Percentiles rank a stretch among this genome's conserved stretches.
Conservation (phyloP, 2,888 invertebrate genomes). For the Chirona hameri region DNA sequence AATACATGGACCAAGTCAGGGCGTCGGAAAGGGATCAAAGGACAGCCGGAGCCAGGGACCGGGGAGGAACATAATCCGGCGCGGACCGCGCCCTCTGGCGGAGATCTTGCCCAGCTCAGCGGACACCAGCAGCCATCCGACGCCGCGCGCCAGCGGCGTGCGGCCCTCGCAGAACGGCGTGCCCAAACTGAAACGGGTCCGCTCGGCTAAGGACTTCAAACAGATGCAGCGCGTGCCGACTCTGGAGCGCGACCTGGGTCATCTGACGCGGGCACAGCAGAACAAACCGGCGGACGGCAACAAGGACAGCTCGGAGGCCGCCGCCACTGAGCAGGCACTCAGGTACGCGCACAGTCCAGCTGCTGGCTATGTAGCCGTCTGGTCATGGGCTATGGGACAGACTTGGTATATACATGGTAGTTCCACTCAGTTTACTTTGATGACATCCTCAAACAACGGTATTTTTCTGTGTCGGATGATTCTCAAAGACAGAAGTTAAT, state of each 20-base stretch:
- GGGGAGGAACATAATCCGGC: too few relatives aligned
- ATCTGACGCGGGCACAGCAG: not conserved
- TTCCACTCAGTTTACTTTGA: too few relatives aligned
- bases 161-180: conserved; percentile 1
- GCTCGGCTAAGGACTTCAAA: not conserved
- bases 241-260: not conserved
- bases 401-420: too few relatives aligned
- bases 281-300: not conserved
- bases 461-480: too few relatives aligned
- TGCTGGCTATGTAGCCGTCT: too few relatives aligned
- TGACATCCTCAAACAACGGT: too few relatives aligned
- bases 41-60: not conserved
- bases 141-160: not conserved
- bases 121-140: conserved; percentile 26
- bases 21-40: not conserved
- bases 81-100: not conserved
- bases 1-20: too few relatives aligned
- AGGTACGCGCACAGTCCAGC: too few relatives aligned
- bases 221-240: conserved; percentile 1
- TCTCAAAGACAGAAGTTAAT: too few relatives aligned
- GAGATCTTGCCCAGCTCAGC: conserved; percentile 5
- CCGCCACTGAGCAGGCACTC: not conserved
- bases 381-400: too few relatives aligned
- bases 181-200: not conserved
- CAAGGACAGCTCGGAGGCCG: not conserved